Base-by-base conservation (phyloP, 2,113 vertebrate species). In the Channa argus region DNA sequence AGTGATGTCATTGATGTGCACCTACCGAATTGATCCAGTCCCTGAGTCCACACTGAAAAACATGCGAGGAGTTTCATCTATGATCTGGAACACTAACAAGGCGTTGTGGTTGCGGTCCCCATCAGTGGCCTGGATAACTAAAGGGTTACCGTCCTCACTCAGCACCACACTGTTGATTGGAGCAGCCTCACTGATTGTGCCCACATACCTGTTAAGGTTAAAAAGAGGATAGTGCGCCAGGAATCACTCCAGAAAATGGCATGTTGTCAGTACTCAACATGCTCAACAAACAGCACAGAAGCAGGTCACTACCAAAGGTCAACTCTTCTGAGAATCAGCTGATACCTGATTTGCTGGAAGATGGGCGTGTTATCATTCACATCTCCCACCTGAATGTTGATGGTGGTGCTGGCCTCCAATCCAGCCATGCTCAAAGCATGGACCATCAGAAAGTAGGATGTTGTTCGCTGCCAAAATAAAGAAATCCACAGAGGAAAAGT, bases 41-140 rank as follows among this genome's bases (percentile, higher is more conserved):
- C 95, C 97, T 4, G 97, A 97, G 89, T 99, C 97, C 53, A 99
- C 96, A 0, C 95, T 97, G 85, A 99, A 99, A 86, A 97, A 98
- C 74, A 94, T 95, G 47, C 96, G 96, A 54, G 98, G 96, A 0
- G 93, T 97, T 44, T 96, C 96, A 24, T 98, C 98, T 62, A 98
- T 91, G 46, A 99, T 99, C 86, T 97, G 95, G 82, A 98, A 99
- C 38, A 96, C 94, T n/a, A 99, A 91, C 73, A 99, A 84, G 63
- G 97, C 95, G 0, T 99, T 99, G 75, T 96, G 96, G 86, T 96
- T 97, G 71, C 95, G 96, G 87, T 99, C 98, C 5, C 92, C 94
- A 80, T 99, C 98, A 0, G 91, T 93, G 44, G 98, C 97, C 86
- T 92, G 94, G 74, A 99, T 97, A 34, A 99, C 96, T 0, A 99